Evolutionary conservation across 2,113 vertebrate species (phyloP), one percentile per base, ranked within the genome.

Genomic region (Xenotilapia leptura): DNA sequence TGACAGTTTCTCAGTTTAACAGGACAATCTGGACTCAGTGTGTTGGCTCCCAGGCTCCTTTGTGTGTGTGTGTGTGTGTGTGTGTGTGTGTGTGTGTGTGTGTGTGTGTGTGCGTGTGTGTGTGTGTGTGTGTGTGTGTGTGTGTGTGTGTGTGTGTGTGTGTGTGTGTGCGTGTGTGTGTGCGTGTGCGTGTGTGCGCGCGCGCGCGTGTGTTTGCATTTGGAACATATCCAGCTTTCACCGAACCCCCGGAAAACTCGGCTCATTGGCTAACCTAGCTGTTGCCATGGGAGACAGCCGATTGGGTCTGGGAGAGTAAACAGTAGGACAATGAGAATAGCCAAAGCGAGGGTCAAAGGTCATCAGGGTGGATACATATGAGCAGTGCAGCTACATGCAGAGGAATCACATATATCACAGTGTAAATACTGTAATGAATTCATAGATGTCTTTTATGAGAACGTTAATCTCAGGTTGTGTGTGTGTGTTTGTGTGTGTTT

Each of bases 231-330:
- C 89, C 92, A 93, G 87, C 93, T 94, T 91, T 68, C 89, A 88
- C 81, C 90, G 70, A 85, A 84, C 86, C 42, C 31, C 33, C 15
- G 3, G 55, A 83, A 49, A 62, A 26, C 80, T 56, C 26, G 3
- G 58, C 90, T 90, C 84, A 89, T 88, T 93, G 89, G 92, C 79
- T 79, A 11, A 54, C 40, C 36, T 54, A 2, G 4, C 9, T 11
- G 91, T 95, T 86, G 55, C 93, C 38, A 38, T 90, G 88, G 93
- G 93, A 94, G 82, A 95, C 86, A 2, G 83, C 87, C 83, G 89
- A 86, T 86, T 83, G 90, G 84, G 84, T 92, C 83, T 91, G 92
- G 85, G 90, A 94, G 87, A 70, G 85, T 84, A 93, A 93, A 94
- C 90, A 94, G 88, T 73, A 36, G 73, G 54, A 89, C 23, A 88